Evolutionary conservation across 2,888 invertebrate species (phyloP), one percentile per base, ranked within the genome.

Genomic region (Incurvaria masculella): DNA sequence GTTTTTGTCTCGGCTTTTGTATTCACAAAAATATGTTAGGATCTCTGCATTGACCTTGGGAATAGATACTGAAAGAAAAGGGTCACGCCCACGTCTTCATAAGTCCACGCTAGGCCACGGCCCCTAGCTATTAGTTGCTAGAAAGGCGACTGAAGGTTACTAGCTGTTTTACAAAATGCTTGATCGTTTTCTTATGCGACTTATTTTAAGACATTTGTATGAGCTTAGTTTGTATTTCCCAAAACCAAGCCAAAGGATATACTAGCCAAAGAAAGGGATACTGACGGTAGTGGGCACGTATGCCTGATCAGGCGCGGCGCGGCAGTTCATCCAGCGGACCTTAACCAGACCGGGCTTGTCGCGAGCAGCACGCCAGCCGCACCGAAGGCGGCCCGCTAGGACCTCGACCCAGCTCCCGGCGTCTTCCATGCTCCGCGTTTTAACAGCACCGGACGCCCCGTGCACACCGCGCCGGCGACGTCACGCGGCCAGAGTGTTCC

Each of bases 261-360:
- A 38, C n/a, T 39, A 8, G 40, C 41, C 18, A 48, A 49, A 48
- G 23, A 11, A 33, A 21, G 43, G 38, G 48, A 42, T 48, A 62
- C 70, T 70, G 57, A 83, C 84, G 63, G 74, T 74, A 20, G 96
- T 94, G 42, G 96, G 95, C 57, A 85, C 83, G 69, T 96, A 96
- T 2, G 94, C 92, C 68, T 85, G 84, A 62, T 87, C 86, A 26
- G 85, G 80, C 49, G 81, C 78, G 44, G 91, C 89, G 62, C 82
- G 83, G 58, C 83, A 80, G 73, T 92, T 92, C 84, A 87, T 91
- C 91, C 91, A 91, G 72, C 86, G 84, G 48, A 88, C 79, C 6
- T 23, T 5, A 14, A n/a, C 33, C 6, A 33, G 33, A 4, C 11
- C 33, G 11, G 33, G 33, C 33, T 33, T 33, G 4, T 33, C 33